Evolutionary conservation across 2,113 vertebrate genomes (phyloP), one percentile per base, ranked within the genome.

Genomic region (Mustela lutreola): DNA sequence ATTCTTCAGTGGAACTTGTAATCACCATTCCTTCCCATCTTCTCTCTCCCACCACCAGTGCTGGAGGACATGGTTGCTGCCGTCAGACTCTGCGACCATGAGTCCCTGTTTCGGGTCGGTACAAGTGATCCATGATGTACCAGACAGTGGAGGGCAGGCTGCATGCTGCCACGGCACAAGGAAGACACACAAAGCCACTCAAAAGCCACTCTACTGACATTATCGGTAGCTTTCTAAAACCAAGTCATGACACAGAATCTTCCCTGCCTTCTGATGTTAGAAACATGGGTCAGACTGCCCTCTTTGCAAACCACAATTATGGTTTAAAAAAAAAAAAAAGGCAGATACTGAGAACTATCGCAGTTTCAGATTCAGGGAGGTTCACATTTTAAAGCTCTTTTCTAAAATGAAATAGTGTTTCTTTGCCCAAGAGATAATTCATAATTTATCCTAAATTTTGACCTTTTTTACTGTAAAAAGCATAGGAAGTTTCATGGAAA

Each of bases 401-500:
- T 83, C 82, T 93, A 45, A 95, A 97, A 91, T 95, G 39, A 96
- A 98, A 95, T 56, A 50, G 11, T 95, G 50, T 94, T 86, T 97
- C 92, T 97, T 98, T 98, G 93, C 48, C 94, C 95, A 73, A 98
- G 97, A 98, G 98, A 96, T 79, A 98, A 90, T 19, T 88, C 70
- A 98, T 97, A 98, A 98, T 98, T 98, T 97, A 89, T 97, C 96
- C 97, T 97, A 62, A 48, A 98, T 98, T 98, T 97, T 89, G 96
- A 98, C 95, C 50, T 92, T 95, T 97, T 98, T 98, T 96, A 97
- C 95, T 67, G 67, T 7, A 98, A 98, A 98, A 98, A 97, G 93
- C 96, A 98, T 98, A 98, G 98, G 98, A 98, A 99, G 97, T 98
- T 98, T 65, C 97, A 96, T 90, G 91, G 85, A 98, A 98, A 99